Evolutionary conservation across 1,140 invertebrate genomes (phyloP).

Genomic region (Drosophila willistoni): DNA sequence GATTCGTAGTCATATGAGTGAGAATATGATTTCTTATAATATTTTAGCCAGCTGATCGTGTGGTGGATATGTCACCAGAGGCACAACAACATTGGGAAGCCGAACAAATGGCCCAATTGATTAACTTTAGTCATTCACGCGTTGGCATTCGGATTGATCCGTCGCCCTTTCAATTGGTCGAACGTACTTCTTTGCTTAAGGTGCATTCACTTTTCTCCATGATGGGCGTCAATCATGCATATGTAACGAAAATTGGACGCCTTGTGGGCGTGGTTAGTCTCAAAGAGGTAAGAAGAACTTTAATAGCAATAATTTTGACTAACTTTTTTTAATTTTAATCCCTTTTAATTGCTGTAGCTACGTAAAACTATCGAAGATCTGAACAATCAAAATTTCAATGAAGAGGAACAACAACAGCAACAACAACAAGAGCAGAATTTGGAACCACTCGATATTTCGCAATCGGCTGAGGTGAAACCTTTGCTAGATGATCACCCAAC

Average conservation of each 20-base stretch:
- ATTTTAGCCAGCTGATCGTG: constrained; percentile 91
- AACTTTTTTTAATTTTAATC: not conserved
- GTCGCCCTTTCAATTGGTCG: constrained; percentile 99
- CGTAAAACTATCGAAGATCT: constrained; percentile 94
- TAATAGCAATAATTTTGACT: too few relatives aligned
- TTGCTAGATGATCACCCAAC: constrained; percentile 33
- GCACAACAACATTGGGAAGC: constrained; percentile 96
- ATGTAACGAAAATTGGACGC: constrained; percentile 97
- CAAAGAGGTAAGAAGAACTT: constrained; percentile 89
- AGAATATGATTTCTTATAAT: not conserved
- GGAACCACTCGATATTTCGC: constrained; percentile 35
- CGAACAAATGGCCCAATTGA: constrained; percentile 91
- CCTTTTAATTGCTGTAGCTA: constrained; percentile 84
- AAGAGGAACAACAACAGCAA: constrained; percentile 60
- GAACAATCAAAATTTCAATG: constrained; percentile 88
- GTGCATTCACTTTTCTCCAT: constrained; percentile 99
- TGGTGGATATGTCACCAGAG: constrained; percentile 96
- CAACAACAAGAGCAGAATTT: constrained; percentile 5
- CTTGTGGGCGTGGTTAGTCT: constrained; percentile 97
- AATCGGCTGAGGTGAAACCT: constrained; percentile 61
- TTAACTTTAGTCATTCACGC: constrained; percentile 88
- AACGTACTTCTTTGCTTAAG: constrained; percentile 97
- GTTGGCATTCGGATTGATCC: constrained; percentile 92
- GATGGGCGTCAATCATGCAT: constrained; percentile 97
- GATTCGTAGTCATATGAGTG: too few relatives aligned